Conservation (phyloP, 1,140 invertebrate genomes). For the Scaptomyza graminum region DNA sequence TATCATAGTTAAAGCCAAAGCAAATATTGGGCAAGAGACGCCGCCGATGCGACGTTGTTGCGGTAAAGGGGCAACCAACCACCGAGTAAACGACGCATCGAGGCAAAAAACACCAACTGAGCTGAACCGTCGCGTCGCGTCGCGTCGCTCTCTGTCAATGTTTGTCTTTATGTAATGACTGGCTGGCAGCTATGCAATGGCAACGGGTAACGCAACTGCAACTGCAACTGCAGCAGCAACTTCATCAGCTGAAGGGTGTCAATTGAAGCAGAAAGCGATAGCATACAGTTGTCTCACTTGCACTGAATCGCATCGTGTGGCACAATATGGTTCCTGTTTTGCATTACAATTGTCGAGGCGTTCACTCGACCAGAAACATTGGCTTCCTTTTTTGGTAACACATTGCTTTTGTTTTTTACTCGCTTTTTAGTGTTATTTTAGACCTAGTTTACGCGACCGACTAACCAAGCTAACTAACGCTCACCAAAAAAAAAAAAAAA, state of each 20-base stretch:
- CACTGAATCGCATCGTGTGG: conserved; percentile 5
- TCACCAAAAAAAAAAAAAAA: conserved; percentile 33
- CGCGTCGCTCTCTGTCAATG: conserved; percentile 51
- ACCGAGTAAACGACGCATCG: conserved; percentile 1
- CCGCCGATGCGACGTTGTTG: background rate
- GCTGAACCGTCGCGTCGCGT: conserved; percentile 8
- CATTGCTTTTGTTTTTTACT: conserved; percentile 44
- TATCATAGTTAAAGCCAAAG: conserved; percentile 31
- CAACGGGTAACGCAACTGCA: conserved; percentile 26
- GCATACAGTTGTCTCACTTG: conserved; percentile 25
- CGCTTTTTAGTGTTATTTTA: conserved; percentile 35
- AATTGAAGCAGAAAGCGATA: conserved; percentile 76
- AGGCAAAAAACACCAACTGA: conserved; percentile 16
- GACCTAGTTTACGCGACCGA: conserved; percentile 73
- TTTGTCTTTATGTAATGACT: conserved; percentile 63
- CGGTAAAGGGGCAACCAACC: conserved; percentile 47
- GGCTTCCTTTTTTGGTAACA: conserved; percentile 70
- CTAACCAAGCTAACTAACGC: conserved; percentile 53
- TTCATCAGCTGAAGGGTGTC: conserved; percentile 56
- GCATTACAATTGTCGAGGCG: conserved; percentile 65
- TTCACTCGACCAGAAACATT: conserved; percentile 74
- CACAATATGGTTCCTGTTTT: conserved; percentile 76
- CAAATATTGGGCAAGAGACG: conserved; percentile 57
- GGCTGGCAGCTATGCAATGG: conserved; percentile 40
- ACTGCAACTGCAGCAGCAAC: conserved; percentile 39